Evolutionary conservation across 2,888 invertebrate genomes (phyloP).

Genomic region (Oscheius sp.): DNA sequence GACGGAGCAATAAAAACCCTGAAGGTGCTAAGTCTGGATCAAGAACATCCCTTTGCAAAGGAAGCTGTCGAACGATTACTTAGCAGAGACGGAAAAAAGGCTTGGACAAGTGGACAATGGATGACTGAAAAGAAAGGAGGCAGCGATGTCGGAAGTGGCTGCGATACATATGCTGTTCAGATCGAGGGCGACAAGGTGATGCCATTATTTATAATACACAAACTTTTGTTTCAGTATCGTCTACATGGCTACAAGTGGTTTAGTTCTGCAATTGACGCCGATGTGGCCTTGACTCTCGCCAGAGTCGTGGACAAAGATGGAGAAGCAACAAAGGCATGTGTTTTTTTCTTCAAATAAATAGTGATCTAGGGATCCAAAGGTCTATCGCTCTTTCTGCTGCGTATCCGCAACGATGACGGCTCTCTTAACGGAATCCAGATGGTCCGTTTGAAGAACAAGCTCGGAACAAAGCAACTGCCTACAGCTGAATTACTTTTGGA

Average conservation of each 20-base stretch:
- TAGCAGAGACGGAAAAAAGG: constrained; percentile 63
- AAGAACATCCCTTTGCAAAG: constrained; percentile 44
- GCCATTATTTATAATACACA: not conserved
- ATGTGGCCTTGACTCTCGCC: constrained; percentile 78
- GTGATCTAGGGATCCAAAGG: constrained; percentile 75
- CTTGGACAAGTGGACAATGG: constrained; percentile 80
- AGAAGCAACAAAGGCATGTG: constrained; percentile 50
- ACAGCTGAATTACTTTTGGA: constrained; percentile 79
- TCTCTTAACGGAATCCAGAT: constrained; percentile 77
- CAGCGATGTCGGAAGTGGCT: constrained; percentile 77
- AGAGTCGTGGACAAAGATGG: constrained; percentile 75
- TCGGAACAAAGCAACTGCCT: constrained; percentile 78
- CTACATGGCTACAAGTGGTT: constrained; percentile 79
- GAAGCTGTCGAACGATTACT: constrained; percentile 47
- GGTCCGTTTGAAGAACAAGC: constrained; percentile 77
- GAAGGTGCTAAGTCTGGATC: constrained; percentile 68
- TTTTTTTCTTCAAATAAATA: not conserved
- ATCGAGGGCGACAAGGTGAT: constrained; percentile 53
- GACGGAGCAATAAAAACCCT: constrained; percentile 78
- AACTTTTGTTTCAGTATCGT: constrained; percentile 58
- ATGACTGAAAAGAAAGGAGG: constrained; percentile 79
- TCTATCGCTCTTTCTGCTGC: constrained; percentile 77
- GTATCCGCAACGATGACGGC: constrained; percentile 74
- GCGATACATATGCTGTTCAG: constrained; percentile 65
- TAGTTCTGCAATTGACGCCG: constrained; percentile 78